These are phyloP conservation scores for Drepana falcataria DNA, from an alignment of 2,888 invertebrate species.

Conservation along the genomic window DNA sequence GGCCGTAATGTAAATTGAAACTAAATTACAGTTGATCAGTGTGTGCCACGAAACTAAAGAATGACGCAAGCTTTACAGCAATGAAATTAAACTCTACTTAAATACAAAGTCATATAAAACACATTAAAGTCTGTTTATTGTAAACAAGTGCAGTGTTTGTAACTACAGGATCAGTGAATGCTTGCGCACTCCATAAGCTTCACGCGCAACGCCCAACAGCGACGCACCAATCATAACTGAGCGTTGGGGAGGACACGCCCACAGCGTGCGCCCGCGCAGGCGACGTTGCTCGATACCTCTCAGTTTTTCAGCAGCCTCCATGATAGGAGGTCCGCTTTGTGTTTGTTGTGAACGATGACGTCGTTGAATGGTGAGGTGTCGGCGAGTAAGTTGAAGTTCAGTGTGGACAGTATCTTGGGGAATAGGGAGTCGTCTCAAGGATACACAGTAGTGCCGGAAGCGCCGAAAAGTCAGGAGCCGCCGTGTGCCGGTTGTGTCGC, in stretches of 20 bases:
- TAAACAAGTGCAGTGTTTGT: slow-evolving; percentile 71
- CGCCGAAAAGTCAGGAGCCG: slow-evolving; percentile 50
- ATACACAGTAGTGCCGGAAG: slow-evolving; percentile 24
- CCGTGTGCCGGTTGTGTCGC: slow-evolving; percentile 82
- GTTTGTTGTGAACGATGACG: slow-evolving; percentile 53
- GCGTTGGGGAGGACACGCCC: slow-evolving; percentile 52
- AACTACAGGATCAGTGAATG: slow-evolving; percentile 62
- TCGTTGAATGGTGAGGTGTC: slow-evolving; percentile 57
- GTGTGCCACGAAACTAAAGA: slow-evolving; percentile 24
- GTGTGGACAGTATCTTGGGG: slow-evolving; percentile 83
- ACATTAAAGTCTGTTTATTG: slow-evolving; percentile 71
- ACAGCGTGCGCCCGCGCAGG: slow-evolving; percentile 54
- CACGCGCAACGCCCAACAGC: slow-evolving; percentile 47
- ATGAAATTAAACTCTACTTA: slow-evolving; percentile 58
- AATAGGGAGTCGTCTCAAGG: slow-evolving; percentile 43
- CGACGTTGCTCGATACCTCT: slow-evolving; percentile 33
- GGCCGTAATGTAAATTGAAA: background rate
- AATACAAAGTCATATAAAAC: slow-evolving; percentile 71
- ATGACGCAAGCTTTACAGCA: slow-evolving; percentile 55
- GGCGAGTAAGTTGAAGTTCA: slow-evolving; percentile 80
- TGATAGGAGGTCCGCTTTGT: slow-evolving; percentile 28
- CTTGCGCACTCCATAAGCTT: slow-evolving; percentile 51
- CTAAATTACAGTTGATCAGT: background rate
- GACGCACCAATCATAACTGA: slow-evolving; percentile 46
- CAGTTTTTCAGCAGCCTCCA: slow-evolving; percentile 61